Base-by-base conservation (phyloP, 2,113 vertebrate species). In the Heterocephalus glaber region DNA sequence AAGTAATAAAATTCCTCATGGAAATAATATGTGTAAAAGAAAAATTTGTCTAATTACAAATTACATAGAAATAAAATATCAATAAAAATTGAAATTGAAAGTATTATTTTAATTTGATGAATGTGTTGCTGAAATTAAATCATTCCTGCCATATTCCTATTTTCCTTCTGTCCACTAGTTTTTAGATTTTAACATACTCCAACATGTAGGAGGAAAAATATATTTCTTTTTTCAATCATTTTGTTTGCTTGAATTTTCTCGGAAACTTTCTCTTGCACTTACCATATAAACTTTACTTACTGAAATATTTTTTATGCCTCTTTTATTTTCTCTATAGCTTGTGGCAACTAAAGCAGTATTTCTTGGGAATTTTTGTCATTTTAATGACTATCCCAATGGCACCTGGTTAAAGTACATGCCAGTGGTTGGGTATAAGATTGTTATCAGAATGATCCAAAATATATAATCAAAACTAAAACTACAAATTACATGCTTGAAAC, bases 401-500 rank as follows among this genome's bases (percentile, higher is more conserved):
- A 82, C 10, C 8, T 89, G 65, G 52, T 63, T 49, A 89, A 94
- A 97, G 54, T 66, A 26, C 1, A 47, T 56, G 58, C 68, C 60
- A 58, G 8, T 41, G 8, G 19, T 8, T 83, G 38, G 33, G 17
- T 63, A 41, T 47, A n/a, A n/a, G 17, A 28, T 30, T 22, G 81
- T 30, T 60, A 90, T 83, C 28, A 77, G 35, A 77, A 79, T 65
- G 44, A 87, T 79, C 5, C 61, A 33, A 70, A 44, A 89, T 68
- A 47, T 68, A 20, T 41, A 94, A 70, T 82, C 72, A 89, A 47
- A 97, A 52, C 28, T 49, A 72, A 76, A 95, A 56, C 47, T 83
- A 83, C 30, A 79, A 90, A 79, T 63, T 24, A 86, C 30, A 63
- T 54, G 20, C 81, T 86, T 93, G 90, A 79, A 72, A 54, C 26